Percentiles rank a stretch among this genome's conserved stretches.
These are phyloP conservation scores for Cichlasoma orientale DNA, from an alignment of 2,797 vertebrate species.

Conservation along the genomic window DNA sequence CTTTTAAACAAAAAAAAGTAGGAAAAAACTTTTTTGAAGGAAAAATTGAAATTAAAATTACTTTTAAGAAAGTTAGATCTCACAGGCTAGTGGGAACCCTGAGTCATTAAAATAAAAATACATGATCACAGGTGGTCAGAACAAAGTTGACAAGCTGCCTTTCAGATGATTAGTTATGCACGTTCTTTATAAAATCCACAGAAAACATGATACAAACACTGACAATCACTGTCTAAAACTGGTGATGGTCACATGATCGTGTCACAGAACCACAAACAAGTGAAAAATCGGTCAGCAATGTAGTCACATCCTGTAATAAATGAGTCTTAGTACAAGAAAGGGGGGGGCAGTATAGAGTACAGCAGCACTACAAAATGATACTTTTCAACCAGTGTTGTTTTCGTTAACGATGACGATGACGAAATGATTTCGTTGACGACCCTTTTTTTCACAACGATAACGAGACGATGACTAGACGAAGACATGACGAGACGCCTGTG, in stretches of 20 bases:
- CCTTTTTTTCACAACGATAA: too few species aligned
- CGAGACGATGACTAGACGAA: too few species aligned
- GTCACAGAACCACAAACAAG: too few species aligned
- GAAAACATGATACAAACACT: fast-evolving
- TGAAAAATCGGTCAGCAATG: not conserved
- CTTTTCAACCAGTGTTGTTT: too few species aligned
- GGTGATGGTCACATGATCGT: not conserved
- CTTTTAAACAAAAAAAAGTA: too few species aligned
- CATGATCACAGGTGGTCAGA: not conserved
- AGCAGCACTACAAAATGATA: not conserved
- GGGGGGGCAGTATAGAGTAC: fast-evolving
- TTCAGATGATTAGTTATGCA: not conserved
- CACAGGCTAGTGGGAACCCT: too few species aligned
- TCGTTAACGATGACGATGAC: too few species aligned
- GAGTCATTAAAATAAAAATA: not conserved
- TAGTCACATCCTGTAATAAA: not conserved
- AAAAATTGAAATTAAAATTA: too few species aligned
- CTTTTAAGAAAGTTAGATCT: too few species aligned
- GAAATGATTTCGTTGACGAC: too few species aligned
- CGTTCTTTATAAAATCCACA: not conserved
- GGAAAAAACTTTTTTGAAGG: too few species aligned
- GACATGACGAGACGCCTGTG: too few species aligned
- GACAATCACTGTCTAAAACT: not conserved
- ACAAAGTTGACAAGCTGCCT: not conserved
- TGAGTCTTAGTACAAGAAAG: not conserved